These are phyloP conservation scores for Chlorodrepanis virens DNA, from an alignment of 2,113 vertebrate genomes.

Conservation along the genomic window DNA sequence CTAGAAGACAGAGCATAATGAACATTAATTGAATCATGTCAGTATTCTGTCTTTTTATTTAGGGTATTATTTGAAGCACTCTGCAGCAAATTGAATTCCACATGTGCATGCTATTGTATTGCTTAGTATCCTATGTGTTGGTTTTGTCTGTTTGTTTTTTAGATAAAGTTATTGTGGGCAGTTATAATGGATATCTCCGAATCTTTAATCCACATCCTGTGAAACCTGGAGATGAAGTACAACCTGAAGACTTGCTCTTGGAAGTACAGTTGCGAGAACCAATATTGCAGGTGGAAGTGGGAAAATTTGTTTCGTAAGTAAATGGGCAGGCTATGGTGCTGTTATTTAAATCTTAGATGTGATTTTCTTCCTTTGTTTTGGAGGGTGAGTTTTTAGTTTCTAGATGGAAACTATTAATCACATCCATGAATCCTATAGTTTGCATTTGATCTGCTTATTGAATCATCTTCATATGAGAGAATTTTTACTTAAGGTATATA, in stretches of 20 bases:
- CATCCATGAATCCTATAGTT: background rate
- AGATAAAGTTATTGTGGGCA: slow-evolving; percentile 97
- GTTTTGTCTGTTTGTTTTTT: background rate
- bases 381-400: background rate
- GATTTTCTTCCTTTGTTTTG: background rate
- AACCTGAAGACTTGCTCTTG: slow-evolving; percentile 85
- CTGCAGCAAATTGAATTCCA: background rate
- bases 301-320: slow-evolving; percentile 99
- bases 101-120: background rate
- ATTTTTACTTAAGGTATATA: background rate
- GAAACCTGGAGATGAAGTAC: slow-evolving; percentile 74
- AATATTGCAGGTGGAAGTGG: slow-evolving; percentile 91
- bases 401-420: background rate
- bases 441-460: background rate
- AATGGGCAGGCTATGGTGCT: background rate
- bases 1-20: background rate
- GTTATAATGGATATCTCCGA: slow-evolving; percentile 90
- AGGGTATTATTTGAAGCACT: background rate
- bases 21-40: background rate
- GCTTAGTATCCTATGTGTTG: background rate
- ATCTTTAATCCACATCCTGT: slow-evolving; percentile 84
- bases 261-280: slow-evolving; percentile 88
- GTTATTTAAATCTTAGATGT: background rate
- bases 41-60: background rate
- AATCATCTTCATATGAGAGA: background rate